Conservation (phyloP, 2,797 vertebrate genomes). For the Helicolenus hilgendorfi region DNA sequence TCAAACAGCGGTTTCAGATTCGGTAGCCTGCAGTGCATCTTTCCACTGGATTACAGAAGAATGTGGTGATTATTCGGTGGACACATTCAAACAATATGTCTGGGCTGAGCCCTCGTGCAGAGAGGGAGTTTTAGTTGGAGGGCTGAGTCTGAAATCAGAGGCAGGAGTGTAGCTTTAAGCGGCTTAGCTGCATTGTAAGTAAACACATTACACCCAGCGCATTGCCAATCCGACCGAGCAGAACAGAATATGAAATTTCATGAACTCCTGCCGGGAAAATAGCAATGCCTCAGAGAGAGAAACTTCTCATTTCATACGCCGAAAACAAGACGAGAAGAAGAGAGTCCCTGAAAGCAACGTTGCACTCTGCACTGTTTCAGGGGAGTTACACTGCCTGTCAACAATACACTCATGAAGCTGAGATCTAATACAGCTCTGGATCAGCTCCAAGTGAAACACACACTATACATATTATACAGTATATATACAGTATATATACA, state of each 20-base stretch:
- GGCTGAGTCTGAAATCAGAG: slow-evolving; percentile 63
- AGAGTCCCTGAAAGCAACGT: slow-evolving; percentile 1
- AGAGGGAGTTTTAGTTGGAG: slow-evolving; percentile 26
- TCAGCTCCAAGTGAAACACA: background rate
- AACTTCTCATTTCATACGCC: slow-evolving; percentile 26
- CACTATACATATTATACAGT: background rate
- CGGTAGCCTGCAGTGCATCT: slow-evolving; percentile 16
- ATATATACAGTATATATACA: too few relatives aligned
- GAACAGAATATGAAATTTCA: slow-evolving; percentile 47
- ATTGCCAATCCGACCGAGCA: background rate
- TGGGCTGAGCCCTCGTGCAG: slow-evolving; percentile 18
- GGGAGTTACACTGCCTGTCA: slow-evolving; percentile 4
- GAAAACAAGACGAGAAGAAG: slow-evolving; percentile 3
- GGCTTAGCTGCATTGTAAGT: slow-evolving; percentile 62
- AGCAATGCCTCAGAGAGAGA: slow-evolving; percentile 7
- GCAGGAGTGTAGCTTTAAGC: slow-evolving; percentile 64
- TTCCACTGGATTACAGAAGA: slow-evolving; percentile 42
- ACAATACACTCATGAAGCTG: background rate
- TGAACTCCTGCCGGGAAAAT: slow-evolving; percentile 41
- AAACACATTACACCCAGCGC: slow-evolving; percentile 63
- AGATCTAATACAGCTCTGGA: slow-evolving; percentile 27
- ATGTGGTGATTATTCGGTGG: slow-evolving; percentile 39
- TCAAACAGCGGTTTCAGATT: background rate
- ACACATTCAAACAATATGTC: slow-evolving; percentile 41
- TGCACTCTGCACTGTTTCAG: background rate